Base-by-base conservation (phyloP, 37 sponge, comb jelly and placozoan genomes). In the Halichondria panicea region DNA sequence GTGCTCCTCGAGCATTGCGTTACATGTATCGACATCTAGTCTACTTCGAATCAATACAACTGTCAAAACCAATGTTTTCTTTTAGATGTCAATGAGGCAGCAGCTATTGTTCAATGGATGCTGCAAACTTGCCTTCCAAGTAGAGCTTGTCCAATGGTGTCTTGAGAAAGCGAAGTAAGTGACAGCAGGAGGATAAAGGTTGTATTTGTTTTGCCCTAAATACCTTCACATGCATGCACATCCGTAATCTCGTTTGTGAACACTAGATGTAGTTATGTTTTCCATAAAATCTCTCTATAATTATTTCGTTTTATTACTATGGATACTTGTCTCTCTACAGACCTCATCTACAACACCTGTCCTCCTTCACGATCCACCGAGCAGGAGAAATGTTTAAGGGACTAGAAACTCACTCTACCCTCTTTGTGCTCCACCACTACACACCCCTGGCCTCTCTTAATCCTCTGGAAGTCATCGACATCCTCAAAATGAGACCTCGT, bases 61-160 rank as follows among this genome's bases (percentile, higher is more conserved):
- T n/a, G n/a, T n/a, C n/a, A n/a, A n/a, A n/a, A n/a, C n/a, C n/a
- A n/a, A n/a, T n/a, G n/a, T n/a, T n/a, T n/a, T n/a, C n/a, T n/a
- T 37, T 25, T 31, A 94, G 91, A 74, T 84, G 27, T 82, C 80
- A 1, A 45, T 52, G 52, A 36, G n/a, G 18, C 92, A 92, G 65
- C 74, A 82, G 31, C 84, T 77, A 15, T 72, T 96, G 44, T 82
- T 67, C 44, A 48, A 63, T 63, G 97, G 93, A 8, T 93, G 94
- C 68, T 77, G 85, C 61, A 83, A 86, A 30, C 79, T 96, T 52
- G 88, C 91, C 21, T 96, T 93, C 55, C 93, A 93, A 48, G 87
- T 91, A 9, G 80, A 87, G 36, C 82, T 96, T 30, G 97, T 93
- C 28, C 85, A 93, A 68, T 96, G 97, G 97, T 96, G 97, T 55